Conservation (phyloP, 2,113 vertebrate species). For the Hippocampus barbouri region DNA sequence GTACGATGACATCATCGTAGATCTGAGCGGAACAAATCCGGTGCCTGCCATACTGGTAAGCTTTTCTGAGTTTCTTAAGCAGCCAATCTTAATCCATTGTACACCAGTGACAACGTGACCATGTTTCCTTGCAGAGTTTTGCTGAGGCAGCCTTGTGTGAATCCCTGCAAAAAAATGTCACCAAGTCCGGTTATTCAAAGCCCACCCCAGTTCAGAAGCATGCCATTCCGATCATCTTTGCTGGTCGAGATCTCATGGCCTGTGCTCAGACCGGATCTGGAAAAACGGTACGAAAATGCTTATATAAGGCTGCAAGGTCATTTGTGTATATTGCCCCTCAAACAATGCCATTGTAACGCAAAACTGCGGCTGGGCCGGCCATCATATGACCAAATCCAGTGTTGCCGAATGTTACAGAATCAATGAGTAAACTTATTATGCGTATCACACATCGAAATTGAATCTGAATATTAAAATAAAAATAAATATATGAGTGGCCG, state of each 20-base stretch:
- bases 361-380: too few relatives aligned
- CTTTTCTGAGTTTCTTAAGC: background rate
- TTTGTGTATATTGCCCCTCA: too few relatives aligned
- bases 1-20: slow-evolving; percentile 85
- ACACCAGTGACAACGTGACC: too few relatives aligned
- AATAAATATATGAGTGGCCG: too few relatives aligned
- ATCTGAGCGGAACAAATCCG: slow-evolving; percentile 81
- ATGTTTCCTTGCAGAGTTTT: slow-evolving; percentile 73
- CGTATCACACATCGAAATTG: too few relatives aligned
- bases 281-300: slow-evolving; percentile 82
- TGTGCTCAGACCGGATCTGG: slow-evolving; percentile 97
- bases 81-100: background rate
- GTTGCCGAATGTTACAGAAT: too few relatives aligned
- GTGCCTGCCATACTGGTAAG: slow-evolving; percentile 81
- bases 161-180: slow-evolving; percentile 77
- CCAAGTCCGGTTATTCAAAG: slow-evolving; percentile 85
- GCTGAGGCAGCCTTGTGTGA: slow-evolving; percentile 81
- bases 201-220: slow-evolving; percentile 95
- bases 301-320: too few relatives aligned
- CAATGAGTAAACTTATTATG: too few relatives aligned
- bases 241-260: slow-evolving; percentile 91
- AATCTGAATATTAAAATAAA: too few relatives aligned
- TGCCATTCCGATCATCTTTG: slow-evolving; percentile 84
- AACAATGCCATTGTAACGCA: too few relatives aligned
- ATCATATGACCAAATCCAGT: too few relatives aligned